These are phyloP conservation scores for Nephrocerus scutellatus DNA, from an alignment of 2,888 invertebrate species.

Conservation along the genomic window DNA sequence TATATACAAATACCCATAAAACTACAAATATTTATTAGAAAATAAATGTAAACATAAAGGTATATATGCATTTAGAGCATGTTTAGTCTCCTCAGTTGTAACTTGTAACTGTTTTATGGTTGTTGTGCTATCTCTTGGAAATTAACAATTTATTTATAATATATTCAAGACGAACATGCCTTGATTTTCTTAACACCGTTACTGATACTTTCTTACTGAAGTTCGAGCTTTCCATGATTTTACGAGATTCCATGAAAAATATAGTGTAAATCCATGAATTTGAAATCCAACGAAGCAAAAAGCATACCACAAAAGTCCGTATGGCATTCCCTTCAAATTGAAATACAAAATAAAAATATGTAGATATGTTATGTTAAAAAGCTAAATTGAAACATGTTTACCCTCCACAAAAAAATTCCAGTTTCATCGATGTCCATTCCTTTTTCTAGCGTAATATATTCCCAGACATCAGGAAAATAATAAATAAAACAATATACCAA, in stretches of 20 bases:
- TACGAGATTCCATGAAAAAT: constrained; percentile 75
- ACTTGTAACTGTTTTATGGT: too few species aligned
- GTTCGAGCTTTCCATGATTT: constrained; percentile 77
- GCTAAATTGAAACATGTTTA: constrained; percentile 43
- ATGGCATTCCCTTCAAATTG: constrained; percentile 71
- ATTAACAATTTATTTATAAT: too few species aligned
- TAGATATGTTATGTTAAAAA: too few species aligned
- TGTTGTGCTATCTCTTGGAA: too few species aligned
- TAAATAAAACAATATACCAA: constrained; percentile 72
- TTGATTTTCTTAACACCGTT: constrained; percentile 36
- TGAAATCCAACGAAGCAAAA: constrained; percentile 82
- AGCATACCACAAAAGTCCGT: constrained; percentile 86
- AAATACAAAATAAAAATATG: constrained; percentile 25
- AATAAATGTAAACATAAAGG: too few species aligned
- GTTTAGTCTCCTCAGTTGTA: too few species aligned
- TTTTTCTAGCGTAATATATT: constrained; percentile 59
- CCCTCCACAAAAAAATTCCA: constrained; percentile 76
- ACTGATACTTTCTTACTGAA: constrained; percentile 62
- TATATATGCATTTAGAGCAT: too few species aligned
- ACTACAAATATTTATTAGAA: too few species aligned
- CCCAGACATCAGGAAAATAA: constrained; percentile 78
- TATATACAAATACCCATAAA: too few species aligned
- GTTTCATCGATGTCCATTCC: constrained; percentile 56
- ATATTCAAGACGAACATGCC: too few species aligned
- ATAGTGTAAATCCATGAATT: constrained; percentile 79